phyloP scores from a whole-genome alignment of 2,888 invertebrate species.

The Morpho deidamia region DNA sequence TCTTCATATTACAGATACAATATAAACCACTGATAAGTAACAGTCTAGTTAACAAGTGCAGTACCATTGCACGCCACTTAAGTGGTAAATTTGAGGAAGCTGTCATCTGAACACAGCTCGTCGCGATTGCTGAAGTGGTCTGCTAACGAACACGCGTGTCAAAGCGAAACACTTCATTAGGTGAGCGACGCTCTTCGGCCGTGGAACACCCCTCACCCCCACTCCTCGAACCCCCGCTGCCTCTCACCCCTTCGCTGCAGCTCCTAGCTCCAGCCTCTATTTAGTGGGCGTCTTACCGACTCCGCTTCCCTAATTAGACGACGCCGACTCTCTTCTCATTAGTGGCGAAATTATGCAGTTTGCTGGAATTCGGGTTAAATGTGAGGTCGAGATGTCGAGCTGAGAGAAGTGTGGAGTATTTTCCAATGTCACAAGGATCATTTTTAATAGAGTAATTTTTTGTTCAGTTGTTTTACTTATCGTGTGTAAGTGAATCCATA shows the following conservation, averaged over 20 bases:
- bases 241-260: constrained; percentile 24
- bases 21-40: constrained; percentile 40
- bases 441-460: constrained; percentile 1
- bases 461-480: neutral
- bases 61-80: constrained; percentile 65
- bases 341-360: constrained; percentile 75
- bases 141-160: constrained; percentile 77
- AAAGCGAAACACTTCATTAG: constrained; percentile 78
- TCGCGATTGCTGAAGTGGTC: constrained; percentile 65
- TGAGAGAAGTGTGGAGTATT: constrained; percentile 46
- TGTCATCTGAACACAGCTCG: constrained; percentile 69
- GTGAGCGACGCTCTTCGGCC: constrained; percentile 58
- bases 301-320: constrained; percentile 72
- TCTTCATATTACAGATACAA: constrained; percentile 5
- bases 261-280: constrained; percentile 41
- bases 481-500: neutral
- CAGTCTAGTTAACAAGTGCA: constrained; percentile 59
- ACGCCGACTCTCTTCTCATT: constrained; percentile 70
- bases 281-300: constrained; percentile 71
- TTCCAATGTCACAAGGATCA: constrained; percentile 28
- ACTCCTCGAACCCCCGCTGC: constrained; percentile 33
- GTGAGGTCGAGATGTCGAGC: constrained; percentile 54
- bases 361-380: constrained; percentile 71
- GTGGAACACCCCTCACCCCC: constrained; percentile 28
- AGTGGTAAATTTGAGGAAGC: constrained; percentile 73